Evolutionary conservation across 2,888 invertebrate genomes (phyloP), one percentile per base, ranked within the genome.

Genomic region (Orthosia gothica): DNA sequence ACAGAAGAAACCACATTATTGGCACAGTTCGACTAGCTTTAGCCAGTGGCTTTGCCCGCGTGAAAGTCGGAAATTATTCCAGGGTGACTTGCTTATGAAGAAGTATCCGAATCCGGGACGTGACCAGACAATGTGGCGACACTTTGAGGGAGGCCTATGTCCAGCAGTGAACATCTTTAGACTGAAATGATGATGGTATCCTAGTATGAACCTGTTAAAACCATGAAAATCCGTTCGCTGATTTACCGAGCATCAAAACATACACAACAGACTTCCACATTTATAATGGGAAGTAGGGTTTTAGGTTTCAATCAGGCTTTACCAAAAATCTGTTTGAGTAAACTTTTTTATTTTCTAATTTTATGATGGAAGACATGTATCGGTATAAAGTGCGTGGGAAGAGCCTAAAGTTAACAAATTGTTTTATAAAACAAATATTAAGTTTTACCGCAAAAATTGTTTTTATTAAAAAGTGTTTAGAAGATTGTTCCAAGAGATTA

Each of bases 341-440:
- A 40, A 16, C 2, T 9, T 64, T 71, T 32, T 52, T 23, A n/a
- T 32, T 13, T 32, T 16, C 5, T 32, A 59, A 58, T 59, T n/a
- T 59, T 23, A 40, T 18, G 18, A 15, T 76, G 11, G 2, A 18
- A 26, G 26, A 40, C n/a, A 20, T 50, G 57, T 52, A 12, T 20
- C 1, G 13, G 23, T 23, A 40, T 18, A 16, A 23, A 23, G 13
- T 58, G 52, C 62, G 70, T 77, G 45, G 70, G 62, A 58, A 57
- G 50, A 49, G 12, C n/a, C 16, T 50, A 11, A 26, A 55, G 32
- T 50, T 52, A 47, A 5, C 32, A 57, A 47, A 45, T 64, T 20
- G 20, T 61, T 73, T 58, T 54, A 11, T 18, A 12, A 63, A 58
- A 63, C 20, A 54, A 54, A 62, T 67, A 47, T 45, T 16, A 63